A percentile compares a stretch with the other conserved stretches of the same genome.
Evolutionary conservation across 1,140 invertebrate species (phyloP).

Genomic region (Coptotermes formosanus): DNA sequence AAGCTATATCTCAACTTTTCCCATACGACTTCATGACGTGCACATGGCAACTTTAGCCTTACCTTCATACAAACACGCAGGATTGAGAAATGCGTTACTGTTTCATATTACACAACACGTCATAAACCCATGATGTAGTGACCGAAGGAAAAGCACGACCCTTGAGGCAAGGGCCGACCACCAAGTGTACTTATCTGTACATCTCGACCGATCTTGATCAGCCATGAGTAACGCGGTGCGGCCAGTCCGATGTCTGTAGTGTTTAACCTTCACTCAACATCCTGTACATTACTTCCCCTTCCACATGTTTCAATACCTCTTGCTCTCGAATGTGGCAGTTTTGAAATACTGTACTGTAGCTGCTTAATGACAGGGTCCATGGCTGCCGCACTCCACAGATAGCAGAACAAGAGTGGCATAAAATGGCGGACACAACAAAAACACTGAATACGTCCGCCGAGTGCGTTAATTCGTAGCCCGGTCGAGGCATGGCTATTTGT

Average conservation of each 20-base stretch:
- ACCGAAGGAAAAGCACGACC: neutral
- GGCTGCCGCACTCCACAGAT: neutral
- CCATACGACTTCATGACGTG: too few relatives aligned
- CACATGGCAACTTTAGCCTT: too few relatives aligned
- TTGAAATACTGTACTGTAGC: neutral
- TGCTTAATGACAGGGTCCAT: neutral
- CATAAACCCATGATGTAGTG: neutral
- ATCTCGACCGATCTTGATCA: neutral
- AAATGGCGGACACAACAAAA: too few relatives aligned
- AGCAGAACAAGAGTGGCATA: neutral
- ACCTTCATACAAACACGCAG: too few relatives aligned
- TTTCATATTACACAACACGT: too few relatives aligned
- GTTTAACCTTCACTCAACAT: neutral
- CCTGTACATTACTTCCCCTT: neutral
- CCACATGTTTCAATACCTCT: neutral
- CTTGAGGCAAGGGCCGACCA: neutral
- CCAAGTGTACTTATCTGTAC: neutral
- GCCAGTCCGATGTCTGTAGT: neutral
- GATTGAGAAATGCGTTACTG: too few relatives aligned
- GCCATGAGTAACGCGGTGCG: neutral
- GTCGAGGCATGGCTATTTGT: too few relatives aligned
- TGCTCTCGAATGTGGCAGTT: conserved; percentile 1
- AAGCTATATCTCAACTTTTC: too few relatives aligned
- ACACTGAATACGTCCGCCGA: too few relatives aligned
- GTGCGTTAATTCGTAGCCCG: too few relatives aligned